Percentiles rank a stretch among this genome's conserved stretches.
Evolutionary conservation across 2,113 vertebrate genomes (phyloP).

Genomic region (Phodopus roborovskii): DNA sequence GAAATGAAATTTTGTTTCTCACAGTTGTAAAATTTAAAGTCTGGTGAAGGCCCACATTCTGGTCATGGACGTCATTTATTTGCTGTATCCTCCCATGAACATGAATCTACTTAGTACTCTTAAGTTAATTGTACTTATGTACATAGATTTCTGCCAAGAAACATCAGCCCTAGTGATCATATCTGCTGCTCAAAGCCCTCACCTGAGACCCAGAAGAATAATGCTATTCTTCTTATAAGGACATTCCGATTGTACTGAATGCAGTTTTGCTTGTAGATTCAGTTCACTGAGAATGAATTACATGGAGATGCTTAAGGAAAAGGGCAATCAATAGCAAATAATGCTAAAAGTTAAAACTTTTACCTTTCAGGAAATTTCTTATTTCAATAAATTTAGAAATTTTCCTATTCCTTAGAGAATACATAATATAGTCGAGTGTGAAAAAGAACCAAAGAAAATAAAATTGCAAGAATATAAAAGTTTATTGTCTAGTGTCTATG

Average conservation of each 20-base stretch:
- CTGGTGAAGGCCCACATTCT: neutral
- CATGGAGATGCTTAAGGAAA: neutral
- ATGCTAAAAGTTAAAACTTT: neutral
- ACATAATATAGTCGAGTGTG: neutral
- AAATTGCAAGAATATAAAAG: neutral
- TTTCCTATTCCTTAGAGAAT: neutral
- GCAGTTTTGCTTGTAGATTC: neutral
- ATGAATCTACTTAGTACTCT: neutral
- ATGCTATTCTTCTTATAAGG: neutral
- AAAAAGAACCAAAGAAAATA: neutral
- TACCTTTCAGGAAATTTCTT: constrained; percentile 1
- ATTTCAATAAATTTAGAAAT: neutral
- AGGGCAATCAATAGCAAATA: neutral
- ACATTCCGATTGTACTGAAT: neutral
- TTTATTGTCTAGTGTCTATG: neutral
- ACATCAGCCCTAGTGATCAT: neutral
- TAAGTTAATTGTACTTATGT: neutral
- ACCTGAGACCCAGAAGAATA: too few relatives aligned
- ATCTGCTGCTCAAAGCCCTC: neutral
- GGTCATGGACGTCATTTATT: too few relatives aligned
- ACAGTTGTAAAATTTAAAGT: neutral
- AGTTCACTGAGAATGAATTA: neutral
- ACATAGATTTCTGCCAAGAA: neutral
- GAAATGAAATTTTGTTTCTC: neutral
- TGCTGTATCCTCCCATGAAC: neutral